A percentile compares a stretch with the other conserved stretches of the same genome.
These are phyloP conservation scores for Collichthys lucidus DNA, from an alignment of 2,113 vertebrate species.

Conservation along the genomic window DNA sequence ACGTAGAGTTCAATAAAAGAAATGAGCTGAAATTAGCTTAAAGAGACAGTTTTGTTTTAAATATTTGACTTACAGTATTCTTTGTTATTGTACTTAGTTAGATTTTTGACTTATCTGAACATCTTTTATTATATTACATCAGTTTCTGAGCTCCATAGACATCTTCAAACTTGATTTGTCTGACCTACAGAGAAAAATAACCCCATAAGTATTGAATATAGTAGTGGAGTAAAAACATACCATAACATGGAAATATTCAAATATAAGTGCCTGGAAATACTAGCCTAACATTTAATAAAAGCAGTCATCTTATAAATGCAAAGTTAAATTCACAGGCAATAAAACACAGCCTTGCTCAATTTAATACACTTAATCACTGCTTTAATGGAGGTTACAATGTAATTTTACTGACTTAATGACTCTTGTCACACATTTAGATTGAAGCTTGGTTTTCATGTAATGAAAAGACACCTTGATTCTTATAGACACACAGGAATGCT, in stretches of 20 bases:
- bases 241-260: neutral
- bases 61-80: too few species aligned
- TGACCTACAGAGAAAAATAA: too few species aligned
- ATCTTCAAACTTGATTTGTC: too few species aligned
- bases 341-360: neutral
- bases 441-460: neutral
- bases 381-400: neutral
- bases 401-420: neutral
- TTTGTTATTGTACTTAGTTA: too few species aligned
- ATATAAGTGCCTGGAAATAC: neutral
- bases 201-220: too few species aligned
- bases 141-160: too few species aligned
- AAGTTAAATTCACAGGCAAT: neutral
- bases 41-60: too few species aligned
- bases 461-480: constrained; percentile 2
- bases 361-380: neutral
- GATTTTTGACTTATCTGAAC: too few species aligned
- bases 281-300: too few species aligned
- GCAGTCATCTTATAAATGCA: neutral
- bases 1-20: too few species aligned
- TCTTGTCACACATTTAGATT: neutral
- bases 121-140: too few species aligned
- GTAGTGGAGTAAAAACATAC: neutral
- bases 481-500: neutral
- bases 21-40: too few species aligned